These are phyloP conservation scores for Nomada lathburiana DNA, from an alignment of 2,888 invertebrate genomes.

Conservation along the genomic window DNA sequence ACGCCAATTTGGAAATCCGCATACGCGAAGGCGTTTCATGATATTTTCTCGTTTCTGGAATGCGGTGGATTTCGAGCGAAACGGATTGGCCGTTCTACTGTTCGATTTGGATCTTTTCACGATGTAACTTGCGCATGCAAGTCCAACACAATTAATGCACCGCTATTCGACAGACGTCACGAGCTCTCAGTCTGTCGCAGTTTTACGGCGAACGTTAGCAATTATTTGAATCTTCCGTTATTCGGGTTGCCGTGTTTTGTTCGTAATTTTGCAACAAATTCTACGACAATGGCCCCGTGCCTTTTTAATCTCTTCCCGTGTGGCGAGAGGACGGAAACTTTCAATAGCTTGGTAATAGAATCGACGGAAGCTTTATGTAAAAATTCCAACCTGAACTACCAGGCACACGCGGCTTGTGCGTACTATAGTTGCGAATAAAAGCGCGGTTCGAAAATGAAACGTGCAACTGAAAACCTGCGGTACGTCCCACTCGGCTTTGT, in stretches of 20 bases:
- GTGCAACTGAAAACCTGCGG: neutral
- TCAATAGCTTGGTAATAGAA: neutral
- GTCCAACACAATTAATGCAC: neutral
- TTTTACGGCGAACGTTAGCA: neutral
- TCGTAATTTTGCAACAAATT: constrained; percentile 16
- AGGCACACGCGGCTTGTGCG: neutral
- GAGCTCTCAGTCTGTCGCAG: neutral
- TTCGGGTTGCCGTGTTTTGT: neutral
- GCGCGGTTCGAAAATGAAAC: neutral
- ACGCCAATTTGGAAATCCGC: neutral
- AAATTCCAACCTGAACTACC: neutral
- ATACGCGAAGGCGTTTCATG: neutral
- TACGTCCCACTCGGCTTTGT: neutral
- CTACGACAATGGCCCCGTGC: neutral
- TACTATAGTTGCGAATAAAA: neutral
- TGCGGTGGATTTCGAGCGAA: no score
- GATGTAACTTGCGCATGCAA: neutral
- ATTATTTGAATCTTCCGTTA: neutral
- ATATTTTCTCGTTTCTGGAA: neutral
- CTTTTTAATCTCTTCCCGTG: neutral
- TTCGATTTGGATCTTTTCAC: neutral
- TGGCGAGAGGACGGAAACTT: neutral
- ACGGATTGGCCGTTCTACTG: no score
- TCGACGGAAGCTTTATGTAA: neutral
- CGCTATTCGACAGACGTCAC: neutral